phyloP scores from a whole-genome alignment of 2,797 vertebrate species.

The Oreochromis mossambicus region DNA sequence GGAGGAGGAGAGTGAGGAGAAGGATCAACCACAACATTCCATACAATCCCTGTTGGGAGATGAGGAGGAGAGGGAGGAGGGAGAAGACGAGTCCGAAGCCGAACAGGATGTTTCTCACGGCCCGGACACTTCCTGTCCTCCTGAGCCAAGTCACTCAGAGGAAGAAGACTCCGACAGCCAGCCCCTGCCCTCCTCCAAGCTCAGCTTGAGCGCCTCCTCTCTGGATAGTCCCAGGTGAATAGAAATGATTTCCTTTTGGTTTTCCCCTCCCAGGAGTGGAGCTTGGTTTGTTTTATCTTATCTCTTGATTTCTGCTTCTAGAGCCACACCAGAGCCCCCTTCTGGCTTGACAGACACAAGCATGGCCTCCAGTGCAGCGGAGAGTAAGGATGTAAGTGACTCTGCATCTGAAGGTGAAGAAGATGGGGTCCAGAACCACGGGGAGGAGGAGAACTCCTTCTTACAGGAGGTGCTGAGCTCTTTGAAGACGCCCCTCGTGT shows the following conservation, averaged over 20 bases:
- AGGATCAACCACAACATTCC: conserved; percentile 12
- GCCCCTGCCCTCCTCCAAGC: neutral
- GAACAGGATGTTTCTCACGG: conserved; percentile 41
- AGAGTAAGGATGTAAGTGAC: neutral
- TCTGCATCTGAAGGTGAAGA: conserved; percentile 4
- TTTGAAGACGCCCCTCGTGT: conserved; percentile 64
- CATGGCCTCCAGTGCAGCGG: neutral
- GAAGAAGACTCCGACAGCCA: conserved; percentile 21
- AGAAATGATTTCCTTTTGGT: neutral
- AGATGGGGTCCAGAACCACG: neutral
- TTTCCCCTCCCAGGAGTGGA: neutral
- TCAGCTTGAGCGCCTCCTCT: conserved; percentile 36
- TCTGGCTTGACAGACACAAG: conserved; percentile 10
- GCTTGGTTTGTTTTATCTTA: neutral
- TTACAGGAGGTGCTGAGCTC: conserved; percentile 77
- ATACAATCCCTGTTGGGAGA: conserved; percentile 11
- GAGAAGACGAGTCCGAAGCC: conserved; percentile 21
- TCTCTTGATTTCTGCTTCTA: conserved; percentile 16
- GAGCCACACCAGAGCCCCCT: conserved; percentile 45
- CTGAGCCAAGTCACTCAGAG: conserved; percentile 21
- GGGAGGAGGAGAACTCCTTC: conserved; percentile 66
- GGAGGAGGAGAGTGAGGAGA: neutral
- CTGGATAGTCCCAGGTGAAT: conserved; percentile 56
- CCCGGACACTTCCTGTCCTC: conserved; percentile 25
- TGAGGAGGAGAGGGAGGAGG: conserved; percentile 20